These are phyloP conservation scores for Phocoena phocoena DNA, from an alignment of 2,113 vertebrate species.

Conservation along the genomic window DNA sequence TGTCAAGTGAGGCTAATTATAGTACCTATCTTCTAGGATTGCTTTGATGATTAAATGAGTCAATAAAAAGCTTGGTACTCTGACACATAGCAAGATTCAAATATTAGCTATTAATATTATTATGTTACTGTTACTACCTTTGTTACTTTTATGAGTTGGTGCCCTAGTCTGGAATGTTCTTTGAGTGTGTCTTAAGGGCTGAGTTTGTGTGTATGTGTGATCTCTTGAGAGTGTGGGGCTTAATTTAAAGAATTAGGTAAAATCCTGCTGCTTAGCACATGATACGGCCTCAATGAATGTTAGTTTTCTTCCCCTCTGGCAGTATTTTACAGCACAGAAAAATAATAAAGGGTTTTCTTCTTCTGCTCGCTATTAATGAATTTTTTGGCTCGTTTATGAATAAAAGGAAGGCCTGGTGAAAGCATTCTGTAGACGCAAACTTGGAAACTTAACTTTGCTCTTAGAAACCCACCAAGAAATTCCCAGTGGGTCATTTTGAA, in stretches of 20 bases:
- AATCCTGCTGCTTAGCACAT: background rate
- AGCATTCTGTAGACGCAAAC: background rate
- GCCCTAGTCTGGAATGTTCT: background rate
- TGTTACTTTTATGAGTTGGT: background rate
- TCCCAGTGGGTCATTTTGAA: background rate
- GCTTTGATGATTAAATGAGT: background rate
- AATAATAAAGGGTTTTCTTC: background rate
- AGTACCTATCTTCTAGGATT: background rate
- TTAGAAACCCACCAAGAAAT: background rate
- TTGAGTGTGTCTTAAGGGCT: background rate
- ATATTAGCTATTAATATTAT: background rate
- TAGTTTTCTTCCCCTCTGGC: background rate
- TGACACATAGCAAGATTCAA: background rate
- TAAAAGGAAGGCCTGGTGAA: background rate
- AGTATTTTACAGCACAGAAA: background rate
- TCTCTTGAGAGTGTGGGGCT: background rate
- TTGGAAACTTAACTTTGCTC: background rate
- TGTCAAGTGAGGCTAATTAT: background rate
- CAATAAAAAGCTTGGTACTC: background rate
- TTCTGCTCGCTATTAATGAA: background rate
- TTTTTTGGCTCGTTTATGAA: background rate
- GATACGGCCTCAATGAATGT: background rate
- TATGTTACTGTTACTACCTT: background rate
- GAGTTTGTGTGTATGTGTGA: background rate
- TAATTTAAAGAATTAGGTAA: conserved; percentile 1